Evolutionary conservation across 2,797 vertebrate genomes (phyloP), one percentile per base, ranked within the genome.

Genomic region (Scomberomorus guttatus): DNA sequence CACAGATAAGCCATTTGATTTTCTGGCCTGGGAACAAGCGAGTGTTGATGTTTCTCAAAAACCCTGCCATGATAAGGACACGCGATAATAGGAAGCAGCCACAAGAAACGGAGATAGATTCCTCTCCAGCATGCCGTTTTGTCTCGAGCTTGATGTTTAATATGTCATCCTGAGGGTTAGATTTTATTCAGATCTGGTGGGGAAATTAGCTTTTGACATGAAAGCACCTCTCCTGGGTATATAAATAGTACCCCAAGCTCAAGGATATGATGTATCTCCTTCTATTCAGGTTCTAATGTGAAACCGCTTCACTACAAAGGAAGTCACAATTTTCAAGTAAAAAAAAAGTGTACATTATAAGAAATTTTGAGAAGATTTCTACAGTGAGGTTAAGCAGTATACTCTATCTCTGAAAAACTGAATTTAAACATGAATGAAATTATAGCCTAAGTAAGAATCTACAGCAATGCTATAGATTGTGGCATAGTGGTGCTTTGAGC

Each of bases 31-130:
- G 80, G 86, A 93, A 91, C 89, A 87, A 92, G 85, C 44, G 46
- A 84, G 79, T 80, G 90, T 88, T 87, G 90, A 91, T 92, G 90
- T 85, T 89, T 92, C 87, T 82, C 87, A 90, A 87, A 91, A 92
- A 83, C 42, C 76, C 76, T 86, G 79, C 75, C 73, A 27, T 72
- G 92, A 93, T 93, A 87, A 90, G 88, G 52, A 84, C 42, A 56
- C 1, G 25, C 13, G 84, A 94, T 92, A 90, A 93, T 68, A 75
- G 80, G 82, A 76, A 81, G 73, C 64, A 76, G 70, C 74, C 84
- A 80, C 66, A 63, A 77, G 58, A 80, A 75, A 42, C 68, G 18
- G 61, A 25, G 46, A 44, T 44, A 34, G 75, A 71, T 85, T 88
- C 63, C 62, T 82, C 72, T 64, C 56, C 51, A 58, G 62, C 57